Base-by-base conservation (phyloP, 2,888 invertebrate species). In the Tubiluchus corallicola region DNA sequence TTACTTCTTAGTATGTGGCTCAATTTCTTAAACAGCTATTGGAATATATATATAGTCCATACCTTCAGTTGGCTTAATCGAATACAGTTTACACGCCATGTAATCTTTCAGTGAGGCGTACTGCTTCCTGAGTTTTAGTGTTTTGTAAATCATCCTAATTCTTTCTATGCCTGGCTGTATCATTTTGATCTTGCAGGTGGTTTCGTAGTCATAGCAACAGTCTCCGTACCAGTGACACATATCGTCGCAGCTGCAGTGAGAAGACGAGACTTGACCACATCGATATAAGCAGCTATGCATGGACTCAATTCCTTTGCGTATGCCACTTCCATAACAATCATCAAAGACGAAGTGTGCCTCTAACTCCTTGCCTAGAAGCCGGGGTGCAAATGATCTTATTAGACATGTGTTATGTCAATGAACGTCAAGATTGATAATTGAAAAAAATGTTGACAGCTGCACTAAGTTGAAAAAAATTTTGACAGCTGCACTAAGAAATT, bases 171-270 rank as follows among this genome's bases (percentile, higher is more conserved):
- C 29, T 9, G 9, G 29, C 29, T 29, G 9, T 9, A n/a, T 29
- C 9, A 29, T 29, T 29, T n/a, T n/a, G 9, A 29, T 29, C 9
- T 9, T 9, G n/a, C 29, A 29, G 9, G 29, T 29, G 9, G 29
- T 29, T 29, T 29, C 29, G 29, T 29, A 29, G 29, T 29, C 29
- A 29, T 29, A 29, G 29, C 29, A 29, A 29, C 29, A 29, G 29
- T 29, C 29, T 9, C 29, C 29, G 29, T 29, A 29, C 29, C 29
- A 29, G 29, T 29, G 29, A n/a, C 29, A 29, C 29, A 9, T n/a
- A n/a, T 9, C 29, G 29, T 29, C 29, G 29, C 29, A 29, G n/a
- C 29, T 29, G 29, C 29, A 29, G 9, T 29, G 29, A 9, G 29
- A 9, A 9, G 9, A 9, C n/a, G 29, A 9, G 9, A 29, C 29